phyloP scores from a whole-genome alignment of 1,140 invertebrate species.

The Trachelipus rathkii region DNA sequence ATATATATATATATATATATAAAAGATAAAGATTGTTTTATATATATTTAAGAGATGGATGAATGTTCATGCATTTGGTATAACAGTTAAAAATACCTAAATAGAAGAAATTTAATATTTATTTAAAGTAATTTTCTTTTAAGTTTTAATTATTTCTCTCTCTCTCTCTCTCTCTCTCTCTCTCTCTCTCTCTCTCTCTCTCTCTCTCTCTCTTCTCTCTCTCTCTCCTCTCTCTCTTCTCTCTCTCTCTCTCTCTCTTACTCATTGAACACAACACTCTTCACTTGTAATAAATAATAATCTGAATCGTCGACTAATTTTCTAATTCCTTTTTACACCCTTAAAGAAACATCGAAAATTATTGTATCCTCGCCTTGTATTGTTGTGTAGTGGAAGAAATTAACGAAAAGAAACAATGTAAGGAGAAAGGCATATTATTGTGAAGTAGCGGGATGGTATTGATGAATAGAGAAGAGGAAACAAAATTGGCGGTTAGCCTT shows the following conservation, averaged over 20 bases:
- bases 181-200: background rate
- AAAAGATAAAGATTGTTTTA: too few species aligned
- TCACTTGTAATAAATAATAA: too few species aligned
- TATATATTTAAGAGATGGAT: too few species aligned
- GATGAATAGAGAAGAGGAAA: background rate
- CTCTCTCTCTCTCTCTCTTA: too few species aligned
- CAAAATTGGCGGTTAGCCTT: background rate
- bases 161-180: background rate
- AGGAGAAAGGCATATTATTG: background rate
- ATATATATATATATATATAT: too few species aligned
- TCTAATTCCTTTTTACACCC: background rate
- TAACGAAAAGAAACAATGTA: background rate
- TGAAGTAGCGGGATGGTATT: background rate
- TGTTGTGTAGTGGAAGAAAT: background rate
- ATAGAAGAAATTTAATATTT: too few species aligned
- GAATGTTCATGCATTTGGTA: too few species aligned
- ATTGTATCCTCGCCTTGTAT: background rate
- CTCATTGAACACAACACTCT: too few species aligned
- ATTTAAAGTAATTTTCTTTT: too few species aligned
- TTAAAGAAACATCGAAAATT: background rate
- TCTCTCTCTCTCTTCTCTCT: background rate
- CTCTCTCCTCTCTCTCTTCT: too few species aligned
- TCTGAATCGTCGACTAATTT: background rate
- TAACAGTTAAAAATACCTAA: too few species aligned
- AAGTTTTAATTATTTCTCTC: too few species aligned